A percentile compares a stretch with the other conserved stretches of the same genome.
Evolutionary conservation across 2,113 vertebrate species (phyloP).

Genomic region (Proteles cristata): DNA sequence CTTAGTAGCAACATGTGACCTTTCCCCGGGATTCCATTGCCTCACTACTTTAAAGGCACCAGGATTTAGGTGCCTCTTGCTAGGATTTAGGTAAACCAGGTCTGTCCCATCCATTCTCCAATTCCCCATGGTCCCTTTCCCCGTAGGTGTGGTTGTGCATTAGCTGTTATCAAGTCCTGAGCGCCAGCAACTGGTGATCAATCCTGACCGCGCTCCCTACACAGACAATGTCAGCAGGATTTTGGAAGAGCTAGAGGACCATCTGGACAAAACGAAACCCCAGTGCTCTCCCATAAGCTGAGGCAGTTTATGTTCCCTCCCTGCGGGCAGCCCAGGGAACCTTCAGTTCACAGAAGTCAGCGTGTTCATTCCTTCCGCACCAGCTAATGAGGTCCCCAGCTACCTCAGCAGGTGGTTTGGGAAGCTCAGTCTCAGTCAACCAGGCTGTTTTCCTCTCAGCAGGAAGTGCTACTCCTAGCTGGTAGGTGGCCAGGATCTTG

Average conservation of each 20-base stretch:
- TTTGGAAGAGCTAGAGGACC: background rate
- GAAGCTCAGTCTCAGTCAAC: background rate
- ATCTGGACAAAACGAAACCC: background rate
- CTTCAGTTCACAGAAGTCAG: background rate
- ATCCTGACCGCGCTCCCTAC: background rate
- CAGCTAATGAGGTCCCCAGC: background rate
- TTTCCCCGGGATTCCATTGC: background rate
- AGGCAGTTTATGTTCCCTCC: background rate
- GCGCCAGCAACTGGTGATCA: background rate
- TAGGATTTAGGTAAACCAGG: background rate
- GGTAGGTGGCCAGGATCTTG: background rate
- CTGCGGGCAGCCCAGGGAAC: too few species aligned
- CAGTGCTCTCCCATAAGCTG: background rate
- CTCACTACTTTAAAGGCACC: background rate
- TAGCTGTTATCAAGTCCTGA: background rate
- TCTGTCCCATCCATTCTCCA: background rate
- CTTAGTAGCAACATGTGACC: background rate
- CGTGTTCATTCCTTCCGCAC: background rate
- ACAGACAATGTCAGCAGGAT: background rate
- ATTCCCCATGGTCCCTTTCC: background rate
- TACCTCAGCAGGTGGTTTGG: background rate
- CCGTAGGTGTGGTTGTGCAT: background rate
- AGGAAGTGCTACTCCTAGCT: background rate
- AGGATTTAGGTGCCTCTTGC: too few species aligned
- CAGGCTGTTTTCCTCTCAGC: background rate